Base-by-base conservation (phyloP, 2,797 vertebrate species). In the Xenentodon cancila region DNA sequence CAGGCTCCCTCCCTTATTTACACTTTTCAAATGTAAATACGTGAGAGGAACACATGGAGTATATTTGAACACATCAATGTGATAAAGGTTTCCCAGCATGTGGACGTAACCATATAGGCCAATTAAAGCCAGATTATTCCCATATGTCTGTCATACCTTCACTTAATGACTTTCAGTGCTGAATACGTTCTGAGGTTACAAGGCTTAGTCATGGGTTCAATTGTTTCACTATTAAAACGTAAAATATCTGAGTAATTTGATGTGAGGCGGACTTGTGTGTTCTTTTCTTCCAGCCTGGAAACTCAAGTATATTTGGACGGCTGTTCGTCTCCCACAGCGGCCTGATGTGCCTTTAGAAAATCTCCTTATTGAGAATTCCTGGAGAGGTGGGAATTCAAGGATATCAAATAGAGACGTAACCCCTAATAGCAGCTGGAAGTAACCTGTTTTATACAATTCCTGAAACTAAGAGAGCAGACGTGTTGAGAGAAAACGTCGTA, bases 1-100 rank as follows among this genome's bases (percentile, higher is more conserved):
- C 21, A 2, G 53, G 55, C 61, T 67, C 66, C 61, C 65, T 50
- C 53, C 30, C 59, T 73, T 67, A n/a, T 20, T 47, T 44, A 85
- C 79, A 71, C 77, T 77, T 84, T 73, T 61, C 64, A 74, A 73
- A 68, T 77, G 73, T 77, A 84, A 81, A 85, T 75, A 67, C 68
- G 74, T 59, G 37, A 25, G 44, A 15, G 64, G 64, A 77, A 48
- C 20, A 2, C 37, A 40, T 15, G 20, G 59, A 46, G 59, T 80
- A 66, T 57, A 47, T 60, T 64, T 37, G 57, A 80, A 60, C 78
- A 90, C 74, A 44, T 80, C 79, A 77, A 62, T 73, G 87, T 84
- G 84, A 89, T 87, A 78, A 75, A 89, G 85, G 85, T 78, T 76
- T 89, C 84, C 82, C 89, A 86, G 83, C 80, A 15, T 40, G 37